Conservation (phyloP, 2,888 invertebrate genomes). For the Sylvicola cinctus region DNA sequence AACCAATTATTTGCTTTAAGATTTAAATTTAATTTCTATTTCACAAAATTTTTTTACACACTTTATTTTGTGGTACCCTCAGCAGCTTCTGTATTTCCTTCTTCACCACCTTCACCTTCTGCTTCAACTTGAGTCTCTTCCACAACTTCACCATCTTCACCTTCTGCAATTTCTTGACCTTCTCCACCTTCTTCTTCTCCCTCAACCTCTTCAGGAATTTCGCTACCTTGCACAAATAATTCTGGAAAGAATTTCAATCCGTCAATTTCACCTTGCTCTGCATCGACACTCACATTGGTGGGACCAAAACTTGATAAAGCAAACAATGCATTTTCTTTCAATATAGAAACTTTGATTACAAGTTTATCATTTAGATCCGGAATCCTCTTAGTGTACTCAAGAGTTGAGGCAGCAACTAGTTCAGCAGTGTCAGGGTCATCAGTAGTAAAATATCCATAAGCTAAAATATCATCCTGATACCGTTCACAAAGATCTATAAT, state of each 20-base stretch:
- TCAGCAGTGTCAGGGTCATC: conserved; percentile 34
- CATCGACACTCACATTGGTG: conserved; percentile 43
- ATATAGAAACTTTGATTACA: conserved; percentile 43
- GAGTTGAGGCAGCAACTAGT: conserved; percentile 38
- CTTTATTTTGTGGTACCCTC: too few relatives aligned
- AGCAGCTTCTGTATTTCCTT: too few relatives aligned
- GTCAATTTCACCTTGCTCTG: conserved; percentile 39
- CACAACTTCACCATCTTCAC: conserved; percentile 3
- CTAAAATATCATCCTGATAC: conserved; percentile 31
- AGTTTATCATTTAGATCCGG: conserved; percentile 32
- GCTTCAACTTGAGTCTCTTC: neutral
- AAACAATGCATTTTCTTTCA: conserved; percentile 37
- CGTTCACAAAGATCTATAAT: conserved; percentile 30
- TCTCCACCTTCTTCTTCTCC: conserved; percentile 16
- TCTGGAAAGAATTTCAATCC: conserved; percentile 46
- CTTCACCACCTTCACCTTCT: neutral
- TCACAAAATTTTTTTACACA: too few relatives aligned
- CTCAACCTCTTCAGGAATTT: conserved; percentile 17
- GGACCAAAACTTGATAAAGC: conserved; percentile 43
- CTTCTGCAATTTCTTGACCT: conserved; percentile 9
- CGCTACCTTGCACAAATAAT: conserved; percentile 34
- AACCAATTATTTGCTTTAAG: too few relatives aligned
- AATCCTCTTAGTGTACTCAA: conserved; percentile 28
- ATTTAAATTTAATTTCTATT: too few relatives aligned
- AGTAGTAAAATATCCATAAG: conserved; percentile 48